Percentiles rank a stretch among this genome's conserved stretches.
Conservation (phyloP, 2,888 invertebrate species). For the Epirrhoe tristata region DNA sequence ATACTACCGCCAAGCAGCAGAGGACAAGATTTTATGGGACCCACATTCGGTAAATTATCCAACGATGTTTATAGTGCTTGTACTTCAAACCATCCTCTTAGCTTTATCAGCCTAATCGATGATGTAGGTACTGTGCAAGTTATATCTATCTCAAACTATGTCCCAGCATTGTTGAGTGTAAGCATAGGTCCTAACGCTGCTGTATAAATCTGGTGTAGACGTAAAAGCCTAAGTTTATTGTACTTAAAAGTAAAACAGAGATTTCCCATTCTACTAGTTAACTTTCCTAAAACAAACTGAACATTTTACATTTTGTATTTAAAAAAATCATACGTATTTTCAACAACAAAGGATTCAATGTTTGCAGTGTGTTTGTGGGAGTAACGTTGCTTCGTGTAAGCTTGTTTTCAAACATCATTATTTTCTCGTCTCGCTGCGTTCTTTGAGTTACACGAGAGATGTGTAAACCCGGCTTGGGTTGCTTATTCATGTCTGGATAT, state of each 20-base stretch:
- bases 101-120: too few species aligned
- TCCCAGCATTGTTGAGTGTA: too few species aligned
- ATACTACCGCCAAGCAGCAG: slow-evolving; percentile 91
- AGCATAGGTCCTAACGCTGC: too few species aligned
- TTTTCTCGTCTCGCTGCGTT: slow-evolving; percentile 23
- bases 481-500: slow-evolving; percentile 8
- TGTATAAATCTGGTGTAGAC: too few species aligned
- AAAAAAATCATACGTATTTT: slow-evolving; percentile 7
- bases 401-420: slow-evolving; percentile 33
- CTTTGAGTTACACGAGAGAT: slow-evolving; percentile 14
- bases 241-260: not conserved
- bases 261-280: not conserved
- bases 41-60: slow-evolving; percentile 87
- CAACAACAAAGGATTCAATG: slow-evolving; percentile 13
- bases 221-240: too few species aligned
- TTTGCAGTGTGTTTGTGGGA: slow-evolving; percentile 19
- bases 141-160: too few species aligned
- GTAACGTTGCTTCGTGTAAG: slow-evolving; percentile 17
- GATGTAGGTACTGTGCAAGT: too few species aligned
- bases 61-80: not conserved
- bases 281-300: not conserved
- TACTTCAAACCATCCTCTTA: too few species aligned
- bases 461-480: slow-evolving; percentile 16
- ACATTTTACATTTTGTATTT: too few species aligned
- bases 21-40: slow-evolving; percentile 91